Evolutionary conservation across 1,140 invertebrate species (phyloP), one percentile per base, ranked within the genome.

Genomic region (Aphelenchoides avenae): DNA sequence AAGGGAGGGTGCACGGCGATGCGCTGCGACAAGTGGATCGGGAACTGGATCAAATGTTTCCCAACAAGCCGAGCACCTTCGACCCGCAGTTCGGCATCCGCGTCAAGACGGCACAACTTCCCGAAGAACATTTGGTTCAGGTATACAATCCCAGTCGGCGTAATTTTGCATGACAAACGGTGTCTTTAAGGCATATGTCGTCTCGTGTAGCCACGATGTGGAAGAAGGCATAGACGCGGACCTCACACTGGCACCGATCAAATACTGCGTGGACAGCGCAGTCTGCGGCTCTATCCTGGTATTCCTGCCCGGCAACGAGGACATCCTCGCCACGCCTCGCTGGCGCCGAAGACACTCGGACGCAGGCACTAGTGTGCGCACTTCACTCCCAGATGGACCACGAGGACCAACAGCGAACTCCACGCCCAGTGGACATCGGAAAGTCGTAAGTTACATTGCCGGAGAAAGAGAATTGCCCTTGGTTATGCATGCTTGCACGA

Each of bases 251-350:
- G 49, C 39, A 7, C 34, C 64, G 18, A 57, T 77, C 15, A 37
- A 49, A 1, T 77, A 66, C 40, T 48, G 57, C 13, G 37, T 73
- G 31, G 71, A 69, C 31, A 63, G 61, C 39, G 44, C 57, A 31
- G 47, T 74, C n/a, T n/a, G n/a, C n/a, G n/a, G 90, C n/a, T 85
- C 87, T 24, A 86, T 94, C 50, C 81, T 95, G 18, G 81, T 95
- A 0, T 96, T 95, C 80, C 78, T 97, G 3, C 88, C 92, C 0
- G 91, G 91, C 0, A 95, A 92, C 77, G 89, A 92, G 70, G 89
- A 94, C 58, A 94, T 96, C 63, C 84, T 88, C 0, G 80, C 79
- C 0, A 78, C 92, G 42, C 81, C n/a, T n/a, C n/a, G 54, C 56
- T 27, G 40, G 49, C n/a, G n/a, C n/a, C 2, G 47, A 37, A 11